A percentile compares a stretch with the other conserved stretches of the same genome.
These are phyloP conservation scores for Synanthedon vespiformis DNA, from an alignment of 2,888 invertebrate genomes.

Conservation along the genomic window DNA sequence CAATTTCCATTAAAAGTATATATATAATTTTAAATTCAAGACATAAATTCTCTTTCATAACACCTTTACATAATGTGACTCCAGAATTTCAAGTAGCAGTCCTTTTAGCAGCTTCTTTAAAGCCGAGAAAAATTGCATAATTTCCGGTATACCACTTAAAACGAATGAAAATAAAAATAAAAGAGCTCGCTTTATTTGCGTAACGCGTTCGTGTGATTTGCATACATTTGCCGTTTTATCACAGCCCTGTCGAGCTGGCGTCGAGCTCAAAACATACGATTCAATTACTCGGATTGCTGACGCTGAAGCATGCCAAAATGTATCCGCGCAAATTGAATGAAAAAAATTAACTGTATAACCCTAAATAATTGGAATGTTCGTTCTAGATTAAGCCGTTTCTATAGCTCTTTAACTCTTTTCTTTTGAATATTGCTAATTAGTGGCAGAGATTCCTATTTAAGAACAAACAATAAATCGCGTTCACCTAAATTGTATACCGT, in stretches of 20 bases:
- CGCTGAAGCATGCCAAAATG: slow-evolving; percentile 12
- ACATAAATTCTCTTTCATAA: too few relatives aligned
- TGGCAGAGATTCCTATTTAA: too few relatives aligned
- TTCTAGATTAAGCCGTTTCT: too few relatives aligned
- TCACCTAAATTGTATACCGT: too few relatives aligned
- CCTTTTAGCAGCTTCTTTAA: too few relatives aligned
- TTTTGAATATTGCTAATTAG: too few relatives aligned
- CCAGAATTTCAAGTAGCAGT: too few relatives aligned
- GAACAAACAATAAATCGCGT: too few relatives aligned
- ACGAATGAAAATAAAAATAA: not conserved
- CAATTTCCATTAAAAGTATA: too few relatives aligned
- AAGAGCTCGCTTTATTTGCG: not conserved
- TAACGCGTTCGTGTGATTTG: slow-evolving; percentile 1
- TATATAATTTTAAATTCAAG: too few relatives aligned
- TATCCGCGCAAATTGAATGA: slow-evolving; percentile 12
- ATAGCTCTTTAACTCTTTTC: too few relatives aligned
- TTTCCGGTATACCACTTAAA: not conserved
- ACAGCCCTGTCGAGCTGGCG: slow-evolving; percentile 2
- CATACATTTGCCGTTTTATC: slow-evolving; percentile 4
- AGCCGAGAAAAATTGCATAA: not conserved
- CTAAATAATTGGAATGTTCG: not conserved
- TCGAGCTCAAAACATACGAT: slow-evolving; percentile 11
- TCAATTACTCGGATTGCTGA: slow-evolving; percentile 18
- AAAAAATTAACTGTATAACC: slow-evolving; percentile 1
- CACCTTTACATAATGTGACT: too few relatives aligned